phyloP scores from a whole-genome alignment of 2,888 invertebrate genomes.

The Timandra comae region DNA sequence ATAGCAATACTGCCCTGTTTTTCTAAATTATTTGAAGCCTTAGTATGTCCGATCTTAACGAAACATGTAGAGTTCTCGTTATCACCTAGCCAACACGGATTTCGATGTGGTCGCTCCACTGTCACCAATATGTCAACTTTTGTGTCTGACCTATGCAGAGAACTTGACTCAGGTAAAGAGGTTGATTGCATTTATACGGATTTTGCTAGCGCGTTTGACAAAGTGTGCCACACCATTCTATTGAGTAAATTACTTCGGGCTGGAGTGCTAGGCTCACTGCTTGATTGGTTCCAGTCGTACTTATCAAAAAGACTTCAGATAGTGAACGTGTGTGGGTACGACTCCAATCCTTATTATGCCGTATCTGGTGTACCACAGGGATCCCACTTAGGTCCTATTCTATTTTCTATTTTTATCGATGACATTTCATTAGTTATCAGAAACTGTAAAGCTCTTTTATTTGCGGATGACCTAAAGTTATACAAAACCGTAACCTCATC shows the following conservation, averaged over 20 bases:
- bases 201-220: constrained; percentile 4
- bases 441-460: background rate
- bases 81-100: constrained; percentile 1
- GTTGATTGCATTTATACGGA: constrained; percentile 2
- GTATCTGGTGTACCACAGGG: constrained; percentile 1
- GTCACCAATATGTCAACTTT: background rate
- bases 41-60: background rate
- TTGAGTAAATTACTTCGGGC: background rate
- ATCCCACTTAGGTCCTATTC: background rate
- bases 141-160: background rate
- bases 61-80: background rate
- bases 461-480: constrained; percentile 1
- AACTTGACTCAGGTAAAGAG: background rate
- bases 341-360: background rate
- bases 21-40: background rate
- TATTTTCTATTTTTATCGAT: constrained; percentile 1
- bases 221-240: background rate
- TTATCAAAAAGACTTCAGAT: background rate
- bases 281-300: background rate
- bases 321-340: background rate
- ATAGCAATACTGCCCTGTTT: constrained; percentile 1
- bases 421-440: background rate
- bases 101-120: background rate
- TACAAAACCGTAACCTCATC: background rate
- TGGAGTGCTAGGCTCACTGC: background rate